Base-by-base conservation (phyloP, 92 coral and sea anemone species). In the Epizoanthus fatuus region DNA sequence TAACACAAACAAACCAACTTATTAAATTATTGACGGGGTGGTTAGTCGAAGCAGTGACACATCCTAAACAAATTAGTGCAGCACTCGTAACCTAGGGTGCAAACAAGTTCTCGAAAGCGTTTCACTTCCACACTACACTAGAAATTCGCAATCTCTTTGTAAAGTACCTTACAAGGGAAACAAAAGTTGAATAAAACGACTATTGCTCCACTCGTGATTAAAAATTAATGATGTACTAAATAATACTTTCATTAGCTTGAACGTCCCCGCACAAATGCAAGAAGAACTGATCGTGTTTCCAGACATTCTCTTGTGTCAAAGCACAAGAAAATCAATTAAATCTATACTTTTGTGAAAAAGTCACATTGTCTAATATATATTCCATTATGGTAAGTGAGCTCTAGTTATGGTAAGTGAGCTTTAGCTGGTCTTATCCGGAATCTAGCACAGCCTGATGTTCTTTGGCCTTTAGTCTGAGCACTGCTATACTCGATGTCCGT, bases 21-120 rank as follows among this genome's bases (percentile, higher is more conserved):
- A 93, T 93, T 93, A 81, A 93, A 93, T 93, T 86, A 93, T 91
- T 91, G 88, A 85, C 95, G 75, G 91, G 93, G 94, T 84, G 97
- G 92, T 88, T 55, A 69, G 74, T 67, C 80, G 82, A 87, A 69
- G 78, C 86, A 55, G 88, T 40, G 85, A 53, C 76, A 84, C 81
- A 71, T 81, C 91, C 86, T 74, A 81, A 87, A 80, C 88, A 89
- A 86, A 79, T 87, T 92, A 83, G 81, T 72, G 57, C 25, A 84
- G 68, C 53, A 58, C 59, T 15, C 73, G 93, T 92, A 86, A 87
- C 93, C 82, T 57, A 14, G 88, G 90, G 70, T 78, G 83, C 86
- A 64, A 12, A 38, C 47, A 80, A 77, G 79, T 57, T 35, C 60
- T 86, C 84, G 56, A 84, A 63, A 92, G 82, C 90, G 81, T 87